These are phyloP conservation scores for Netelia virgata DNA, from an alignment of 2,888 invertebrate species.

Conservation along the genomic window DNA sequence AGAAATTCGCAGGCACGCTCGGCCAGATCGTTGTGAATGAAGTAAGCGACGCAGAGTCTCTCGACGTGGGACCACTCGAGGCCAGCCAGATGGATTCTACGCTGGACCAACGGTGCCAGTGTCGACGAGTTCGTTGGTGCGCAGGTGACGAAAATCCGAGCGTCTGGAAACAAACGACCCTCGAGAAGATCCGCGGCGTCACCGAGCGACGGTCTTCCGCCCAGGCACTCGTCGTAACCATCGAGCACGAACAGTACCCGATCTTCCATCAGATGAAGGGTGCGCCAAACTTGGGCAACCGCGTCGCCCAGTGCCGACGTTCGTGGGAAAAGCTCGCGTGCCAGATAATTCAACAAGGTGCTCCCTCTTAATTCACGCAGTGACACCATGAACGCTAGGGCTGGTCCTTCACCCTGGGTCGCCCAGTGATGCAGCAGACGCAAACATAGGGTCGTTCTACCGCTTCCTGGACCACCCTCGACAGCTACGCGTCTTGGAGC, in stretches of 20 bases:
- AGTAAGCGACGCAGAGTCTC: slow-evolving; percentile 85
- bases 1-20: slow-evolving; percentile 83
- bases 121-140: slow-evolving; percentile 83
- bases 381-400: slow-evolving; percentile 86
- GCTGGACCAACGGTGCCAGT: slow-evolving; percentile 85
- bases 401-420: slow-evolving; percentile 85
- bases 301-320: slow-evolving; percentile 79
- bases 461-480: slow-evolving; percentile 86
- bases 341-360: slow-evolving; percentile 76
- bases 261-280: slow-evolving; percentile 85
- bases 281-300: slow-evolving; percentile 85
- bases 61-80: slow-evolving; percentile 86
- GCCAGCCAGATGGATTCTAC: slow-evolving; percentile 85
- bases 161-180: slow-evolving; percentile 86
- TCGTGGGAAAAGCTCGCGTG: slow-evolving; percentile 84
- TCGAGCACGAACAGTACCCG: slow-evolving; percentile 86
- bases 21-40: slow-evolving; percentile 84
- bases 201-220: slow-evolving; percentile 83
- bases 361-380: slow-evolving; percentile 86
- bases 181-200: slow-evolving; percentile 86
- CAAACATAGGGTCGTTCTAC: slow-evolving; percentile 86
- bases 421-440: slow-evolving; percentile 87
- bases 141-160: slow-evolving; percentile 86
- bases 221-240: slow-evolving; percentile 86
- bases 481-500: slow-evolving; percentile 86